Percentiles rank a stretch among this genome's conserved stretches.
Evolutionary conservation across 1,140 invertebrate species (phyloP).

Genomic region (Charaxes varanes): DNA sequence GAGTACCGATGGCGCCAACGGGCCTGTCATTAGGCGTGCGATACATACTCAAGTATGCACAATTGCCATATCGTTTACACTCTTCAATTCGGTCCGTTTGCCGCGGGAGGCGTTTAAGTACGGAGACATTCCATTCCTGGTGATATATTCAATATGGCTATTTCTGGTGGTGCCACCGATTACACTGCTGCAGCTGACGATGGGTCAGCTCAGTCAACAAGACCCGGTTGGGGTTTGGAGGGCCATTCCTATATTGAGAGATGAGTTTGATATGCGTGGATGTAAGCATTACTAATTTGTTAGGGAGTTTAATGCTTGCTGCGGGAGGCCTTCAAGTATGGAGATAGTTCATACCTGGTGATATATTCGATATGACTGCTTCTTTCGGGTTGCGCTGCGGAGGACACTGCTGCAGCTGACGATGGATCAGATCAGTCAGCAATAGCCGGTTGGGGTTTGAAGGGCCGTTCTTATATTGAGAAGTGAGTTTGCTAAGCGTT

Average conservation of each 20-base stretch:
- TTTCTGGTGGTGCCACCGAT: constrained; percentile 45
- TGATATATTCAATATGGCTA: constrained; percentile 57
- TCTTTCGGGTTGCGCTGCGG: constrained; percentile 42
- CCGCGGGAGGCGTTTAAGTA: constrained; percentile 54
- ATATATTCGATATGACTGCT: constrained; percentile 58
- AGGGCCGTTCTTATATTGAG: constrained; percentile 62
- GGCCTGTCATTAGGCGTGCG: too few species aligned
- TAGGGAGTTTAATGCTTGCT: too few species aligned
- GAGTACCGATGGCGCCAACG: neutral
- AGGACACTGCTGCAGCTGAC: constrained; percentile 50
- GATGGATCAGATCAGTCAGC: constrained; percentile 59
- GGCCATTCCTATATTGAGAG: constrained; percentile 62
- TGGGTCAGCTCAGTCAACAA: constrained; percentile 61
- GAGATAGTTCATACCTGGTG: constrained; percentile 52
- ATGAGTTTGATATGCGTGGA: constrained; percentile 22
- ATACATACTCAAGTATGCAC: constrained; percentile 63
- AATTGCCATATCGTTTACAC: constrained; percentile 45
- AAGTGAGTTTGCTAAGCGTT: constrained; percentile 28
- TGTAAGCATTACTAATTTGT: too few species aligned
- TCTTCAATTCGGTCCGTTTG: constrained; percentile 53
- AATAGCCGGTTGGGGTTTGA: constrained; percentile 63
- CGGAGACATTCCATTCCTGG: constrained; percentile 54
- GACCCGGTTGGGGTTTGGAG: constrained; percentile 64
- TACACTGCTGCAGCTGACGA: constrained; percentile 49
- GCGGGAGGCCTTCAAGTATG: constrained; percentile 52